Base-by-base conservation (phyloP, 2,797 vertebrate genomes). In the Gallinago stenura region DNA sequence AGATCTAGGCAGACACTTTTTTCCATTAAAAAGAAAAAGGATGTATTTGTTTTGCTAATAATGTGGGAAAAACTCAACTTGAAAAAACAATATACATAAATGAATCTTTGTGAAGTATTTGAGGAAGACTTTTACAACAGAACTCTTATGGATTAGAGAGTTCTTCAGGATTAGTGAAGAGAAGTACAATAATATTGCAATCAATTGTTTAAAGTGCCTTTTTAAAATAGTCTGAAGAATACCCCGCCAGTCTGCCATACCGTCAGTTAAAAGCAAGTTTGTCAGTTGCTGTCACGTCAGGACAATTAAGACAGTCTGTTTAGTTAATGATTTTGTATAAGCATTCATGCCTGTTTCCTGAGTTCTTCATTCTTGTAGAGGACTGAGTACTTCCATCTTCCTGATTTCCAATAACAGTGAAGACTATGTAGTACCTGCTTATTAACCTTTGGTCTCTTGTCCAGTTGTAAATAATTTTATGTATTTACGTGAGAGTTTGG, bases 11-110 rank as follows among this genome's bases (percentile, higher is more conserved):
- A 94, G 87, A 95, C 94, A 72, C 2, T 95, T 48, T 88, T 97
- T 97, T 96, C 92, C 93, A 78, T 81, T 87, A 73, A 62, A 96
- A 96, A 61, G 10, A 57, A 37, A 79, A 93, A 66, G 11, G 20
- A 57, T 60, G 12, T 84, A 50, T 97, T 97, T 95, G 83, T 94
- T 94, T 93, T 97, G 60, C 56, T 91, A 95, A 57, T 76, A 69
- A 72, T 91, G 41, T 90, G 60, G 48, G 82, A 57, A 75, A 84
- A 94, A 53, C 25, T 48, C 13, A 66, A 37, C 53, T 78, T 56
- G 46, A 64, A 79, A 66, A 46, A 73, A 12, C n/a, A 73, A 0
- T 39, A 8, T 73, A 10, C 28, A 69, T 65, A 62, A 86, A 72
- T 51, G 24, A 83, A 10, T 71, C 26, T 69, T 85, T 62, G 4